Base-by-base conservation (phyloP, 2,113 vertebrate genomes). In the Uropsilus gracilis region DNA sequence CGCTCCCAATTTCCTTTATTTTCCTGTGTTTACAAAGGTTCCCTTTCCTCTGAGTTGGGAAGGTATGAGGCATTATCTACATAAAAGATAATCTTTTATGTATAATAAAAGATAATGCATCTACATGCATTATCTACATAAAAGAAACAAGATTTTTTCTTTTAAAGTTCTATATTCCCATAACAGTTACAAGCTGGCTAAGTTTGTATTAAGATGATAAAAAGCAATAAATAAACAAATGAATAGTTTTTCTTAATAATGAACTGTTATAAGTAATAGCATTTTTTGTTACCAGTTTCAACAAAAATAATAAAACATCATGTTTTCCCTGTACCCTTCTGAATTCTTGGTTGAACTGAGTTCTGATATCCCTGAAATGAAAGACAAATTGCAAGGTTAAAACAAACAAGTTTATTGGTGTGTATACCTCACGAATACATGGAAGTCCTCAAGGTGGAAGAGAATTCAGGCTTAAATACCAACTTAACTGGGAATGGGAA, bases 261-360 rank as follows among this genome's bases (percentile, higher is more conserved):
- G 42, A 42, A 34, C 22, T 72, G 13, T 59, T 86, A 26, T 4
- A 97, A 80, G 32, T 75, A 66, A 73, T 68, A 86, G 17, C 3
- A 72, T 81, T 61, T 89, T 64, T 64, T 85, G 3, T 61, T 90
- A 50, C 75, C 82, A 92, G 57, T 89, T 39, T 39, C 22, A 88
- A 44, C 6, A 46, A 39, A 86, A 53, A 83, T 46, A 86, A 37
- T 90, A 90, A 89, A 91, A 34, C 28, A 73, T 92, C 63, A 42
- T 84, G 34, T 22, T 71, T 90, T 75, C 42, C 16, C 72, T 78
- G 8, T 71, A 10, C 59, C 78, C 20, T 59, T 77, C 34, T 85
- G 34, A 63, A 2, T 73, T 83, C 39, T 76, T 83, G 57, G 10
- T n/a, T n/a, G n/a, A n/a, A n/a, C n/a, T n/a, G n/a, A n/a, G n/a